Conservation (phyloP, 1,140 invertebrate genomes). For the Eueides isabella region DNA sequence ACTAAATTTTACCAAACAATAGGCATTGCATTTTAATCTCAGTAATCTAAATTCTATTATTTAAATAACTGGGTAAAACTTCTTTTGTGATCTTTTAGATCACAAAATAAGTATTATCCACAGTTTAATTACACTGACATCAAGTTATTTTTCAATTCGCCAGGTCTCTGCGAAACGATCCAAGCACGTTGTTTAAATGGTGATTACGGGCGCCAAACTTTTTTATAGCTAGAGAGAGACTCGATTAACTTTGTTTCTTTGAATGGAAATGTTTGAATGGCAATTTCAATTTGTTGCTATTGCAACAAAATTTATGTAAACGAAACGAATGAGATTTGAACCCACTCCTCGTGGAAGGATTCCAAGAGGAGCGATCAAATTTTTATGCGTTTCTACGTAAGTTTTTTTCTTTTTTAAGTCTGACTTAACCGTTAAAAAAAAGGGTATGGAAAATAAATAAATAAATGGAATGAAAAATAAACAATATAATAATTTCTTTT, state of each 20-base stretch:
- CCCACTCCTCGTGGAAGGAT: no score
- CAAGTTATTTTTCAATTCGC: slow-evolving; percentile 77
- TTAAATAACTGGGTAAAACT: slow-evolving; percentile 50
- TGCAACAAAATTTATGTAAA: neutral
- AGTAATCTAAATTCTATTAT: slow-evolving; percentile 44
- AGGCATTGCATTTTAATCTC: no score
- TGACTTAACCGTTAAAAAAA: no score
- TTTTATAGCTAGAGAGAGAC: slow-evolving; percentile 32
- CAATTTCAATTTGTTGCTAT: neutral
- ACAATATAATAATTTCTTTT: no score
- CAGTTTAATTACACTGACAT: slow-evolving; percentile 60
- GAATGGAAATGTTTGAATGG: slow-evolving; percentile 1
- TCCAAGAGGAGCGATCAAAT: no score
- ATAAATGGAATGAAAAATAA: no score
- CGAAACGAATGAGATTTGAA: no score
- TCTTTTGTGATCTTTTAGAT: no score
- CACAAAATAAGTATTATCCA: slow-evolving; percentile 51
- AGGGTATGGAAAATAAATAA: no score
- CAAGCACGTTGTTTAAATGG: slow-evolving; percentile 57
- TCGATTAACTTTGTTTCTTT: slow-evolving; percentile 24
- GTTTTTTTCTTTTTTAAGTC: no score
- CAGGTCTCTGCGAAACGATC: slow-evolving; percentile 50
- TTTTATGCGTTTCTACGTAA: no score
- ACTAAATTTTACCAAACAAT: no score
- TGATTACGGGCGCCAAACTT: slow-evolving; percentile 50